Evolutionary conservation across 1,140 invertebrate species (phyloP), one percentile per base, ranked within the genome.

Genomic region (Sitophilus oryzae): DNA sequence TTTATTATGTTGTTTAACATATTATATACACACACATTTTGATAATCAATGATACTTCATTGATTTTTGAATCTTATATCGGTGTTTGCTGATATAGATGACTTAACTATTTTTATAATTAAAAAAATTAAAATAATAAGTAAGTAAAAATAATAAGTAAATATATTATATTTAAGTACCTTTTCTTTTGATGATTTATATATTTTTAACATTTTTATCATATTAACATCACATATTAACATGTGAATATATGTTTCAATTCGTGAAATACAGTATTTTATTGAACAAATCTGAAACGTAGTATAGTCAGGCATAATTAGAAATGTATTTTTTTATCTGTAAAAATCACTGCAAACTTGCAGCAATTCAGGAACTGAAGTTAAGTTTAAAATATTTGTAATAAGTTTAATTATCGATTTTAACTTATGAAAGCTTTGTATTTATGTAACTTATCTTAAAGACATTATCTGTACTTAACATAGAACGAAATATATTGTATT

Each of bases 401-500:
- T 40, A 36, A 44, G 46, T 52, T 52, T 52, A 45, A 45, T 45
- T 60, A 50, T 48, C 49, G 59, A 58, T 34, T 18, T 60, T 60
- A 62, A 59, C 58, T 62, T 66, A 64, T 62, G 25, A 6, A 53
- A 58, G 49, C 19, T 55, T 22, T 48, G 50, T 59, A 55, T 61
- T 60, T 60, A 62, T 54, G 46, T 58, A 58, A 57, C 56, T 59
- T 37, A 54, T 53, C 35, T 58, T 58, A 54, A 54, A 46, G 52
- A 54, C 41, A 49, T 44, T 51, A 49, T 46, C 9, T 57, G 49
- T 56, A 57, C 48, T 58, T 52, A 58, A 49, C 59, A 61, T 64
- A 63, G 59, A 62, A 59, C 58, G 61, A 60, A 56, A 60, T 52
- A 53, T 58, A 57, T 62, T 56, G 54, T 48, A 52, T 62, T 62